Conservation (phyloP, 2,113 vertebrate genomes). For the Acrocephalus kingi region DNA sequence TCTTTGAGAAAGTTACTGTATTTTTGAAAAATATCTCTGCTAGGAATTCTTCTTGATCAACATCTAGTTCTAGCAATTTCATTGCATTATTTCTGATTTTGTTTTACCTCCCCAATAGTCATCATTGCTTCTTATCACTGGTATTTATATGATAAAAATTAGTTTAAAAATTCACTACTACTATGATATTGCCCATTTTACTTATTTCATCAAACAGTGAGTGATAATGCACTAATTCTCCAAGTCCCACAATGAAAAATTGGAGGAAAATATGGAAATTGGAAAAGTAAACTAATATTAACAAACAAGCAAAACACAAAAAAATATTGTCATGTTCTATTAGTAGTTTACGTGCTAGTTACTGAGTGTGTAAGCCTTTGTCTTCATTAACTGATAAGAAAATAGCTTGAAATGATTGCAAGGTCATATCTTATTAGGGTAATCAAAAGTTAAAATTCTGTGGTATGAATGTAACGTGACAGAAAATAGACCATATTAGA, state of each 20-base stretch:
- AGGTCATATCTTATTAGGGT: constrained; percentile 45
- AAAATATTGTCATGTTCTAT: neutral
- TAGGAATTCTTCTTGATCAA: neutral
- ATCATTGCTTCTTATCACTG: neutral
- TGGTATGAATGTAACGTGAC: constrained; percentile 44
- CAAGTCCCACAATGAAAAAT: neutral
- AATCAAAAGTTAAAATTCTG: constrained; percentile 52
- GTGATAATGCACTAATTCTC: neutral
- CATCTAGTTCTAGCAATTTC: neutral
- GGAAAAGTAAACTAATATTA: neutral
- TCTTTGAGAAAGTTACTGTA: neutral
- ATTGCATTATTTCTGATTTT: neutral
- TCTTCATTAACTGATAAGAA: constrained; percentile 64
- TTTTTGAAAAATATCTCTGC: neutral
- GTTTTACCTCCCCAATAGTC: neutral
- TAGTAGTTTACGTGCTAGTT: constrained; percentile 30
- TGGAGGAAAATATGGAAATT: constrained; percentile 4
- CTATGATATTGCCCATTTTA: neutral
- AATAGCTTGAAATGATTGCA: constrained; percentile 63
- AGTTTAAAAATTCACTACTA: neutral
- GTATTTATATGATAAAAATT: neutral
- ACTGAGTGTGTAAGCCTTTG: constrained; percentile 40
- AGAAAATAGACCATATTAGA: constrained; percentile 24
- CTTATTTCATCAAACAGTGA: constrained; percentile 13
- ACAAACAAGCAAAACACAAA: constrained; percentile 44